Evolutionary conservation across 2,113 vertebrate genomes (phyloP).

Genomic region (Melanocharis versteri): DNA sequence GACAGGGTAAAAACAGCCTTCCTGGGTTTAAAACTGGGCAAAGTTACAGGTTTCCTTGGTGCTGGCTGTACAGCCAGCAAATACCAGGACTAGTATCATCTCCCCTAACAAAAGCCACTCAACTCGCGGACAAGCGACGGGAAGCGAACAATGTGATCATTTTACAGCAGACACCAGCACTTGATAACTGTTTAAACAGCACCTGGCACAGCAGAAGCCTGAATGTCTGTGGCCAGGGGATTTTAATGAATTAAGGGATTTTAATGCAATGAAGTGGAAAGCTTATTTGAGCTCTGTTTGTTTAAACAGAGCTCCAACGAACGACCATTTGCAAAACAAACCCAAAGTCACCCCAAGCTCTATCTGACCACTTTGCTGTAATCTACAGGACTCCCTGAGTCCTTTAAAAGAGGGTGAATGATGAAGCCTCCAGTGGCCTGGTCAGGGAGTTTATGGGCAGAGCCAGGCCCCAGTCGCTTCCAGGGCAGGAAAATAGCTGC

Average conservation of each 20-base stretch:
- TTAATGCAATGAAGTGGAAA: conserved; percentile 42
- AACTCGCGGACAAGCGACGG: not conserved
- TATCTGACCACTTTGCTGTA: not conserved
- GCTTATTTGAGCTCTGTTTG: conserved; percentile 39
- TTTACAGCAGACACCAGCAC: conserved; percentile 12
- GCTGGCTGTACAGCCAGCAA: not conserved
- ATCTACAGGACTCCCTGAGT: not conserved
- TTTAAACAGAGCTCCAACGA: not conserved
- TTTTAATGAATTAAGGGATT: conserved; percentile 42
- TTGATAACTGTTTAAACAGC: conserved; percentile 31
- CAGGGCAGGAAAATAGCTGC: not conserved
- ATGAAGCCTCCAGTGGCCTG: not conserved
- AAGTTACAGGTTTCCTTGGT: not conserved
- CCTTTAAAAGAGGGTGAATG: not conserved
- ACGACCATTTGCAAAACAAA: conserved; percentile 32
- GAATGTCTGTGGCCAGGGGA: not conserved
- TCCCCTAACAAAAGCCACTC: conserved; percentile 27
- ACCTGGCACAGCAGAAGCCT: conserved; percentile 12
- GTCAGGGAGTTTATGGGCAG: not conserved
- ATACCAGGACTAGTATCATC: conserved; percentile 4
- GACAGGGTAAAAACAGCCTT: not conserved
- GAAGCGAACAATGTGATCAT: not conserved
- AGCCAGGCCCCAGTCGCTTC: not conserved
- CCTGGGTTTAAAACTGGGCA: not conserved
- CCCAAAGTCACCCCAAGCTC: not conserved